Base-by-base conservation (phyloP, 1,140 invertebrate species). In the Papilio aristodemus region DNA sequence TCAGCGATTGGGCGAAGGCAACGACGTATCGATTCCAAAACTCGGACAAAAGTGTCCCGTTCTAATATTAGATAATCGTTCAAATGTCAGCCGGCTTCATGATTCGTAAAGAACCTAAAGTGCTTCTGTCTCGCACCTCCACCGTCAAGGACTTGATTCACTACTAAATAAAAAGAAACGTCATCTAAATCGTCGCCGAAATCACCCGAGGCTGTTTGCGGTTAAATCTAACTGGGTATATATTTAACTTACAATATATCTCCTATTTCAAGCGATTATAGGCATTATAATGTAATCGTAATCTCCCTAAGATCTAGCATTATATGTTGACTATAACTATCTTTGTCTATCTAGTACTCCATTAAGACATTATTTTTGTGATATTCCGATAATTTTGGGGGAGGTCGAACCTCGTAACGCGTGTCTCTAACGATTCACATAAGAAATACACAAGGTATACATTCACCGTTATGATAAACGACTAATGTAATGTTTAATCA, bases 1-100 rank as follows among this genome's bases (percentile, higher is more conserved):
- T 76, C 79, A 87, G 83, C 85, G 82, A 82, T 78, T 75, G 80
- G 80, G 78, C 64, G 83, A 87, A 85, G 85, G 85, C 85, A 87
- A 78, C 77, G 84, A 80, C 77, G 32, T 71, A 74, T 83, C 82
- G 37, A 59, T 67, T 68, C 72, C 66, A 57, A 67, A 50, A 72
- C 69, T 27, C 17, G 46, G 46, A 50, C 46, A 22, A 19, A 22
- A 19, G 19, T 50, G 10, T 50, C 7, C 43, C 8, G 9, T 10
- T 63, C 19, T 13, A 59, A 66, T 50, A 22, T 17, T 14, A 43
- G 43, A 19, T 7, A 46, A 46, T 9, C 43, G 43, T 46, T 46
- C 17, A n/a, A 43, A 75, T 39, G 66, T 62, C 14, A 41, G 14
- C 6, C 43, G 41, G 17, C 50, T 6, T 41, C 14, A 14, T 6